Percentiles rank a stretch among this genome's conserved stretches.
Evolutionary conservation across 2,113 vertebrate species (phyloP).

Genomic region (Psilopsiagon aurifrons): DNA sequence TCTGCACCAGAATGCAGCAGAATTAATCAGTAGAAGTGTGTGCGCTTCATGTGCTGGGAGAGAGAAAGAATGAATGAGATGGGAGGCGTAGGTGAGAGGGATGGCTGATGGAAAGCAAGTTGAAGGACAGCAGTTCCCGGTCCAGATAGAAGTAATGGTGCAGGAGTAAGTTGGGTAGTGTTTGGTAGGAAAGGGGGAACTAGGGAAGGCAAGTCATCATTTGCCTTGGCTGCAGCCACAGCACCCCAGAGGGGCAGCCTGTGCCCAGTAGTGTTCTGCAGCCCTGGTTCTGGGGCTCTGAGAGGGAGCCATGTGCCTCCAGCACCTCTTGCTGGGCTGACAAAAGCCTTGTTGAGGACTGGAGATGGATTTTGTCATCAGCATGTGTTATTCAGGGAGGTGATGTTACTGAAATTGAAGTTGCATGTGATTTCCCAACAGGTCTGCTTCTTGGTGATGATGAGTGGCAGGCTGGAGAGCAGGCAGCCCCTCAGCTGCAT

Average conservation of each 20-base stretch:
- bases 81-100: not conserved
- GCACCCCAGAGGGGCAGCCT: not conserved
- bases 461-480: not conserved
- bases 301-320: accelerated
- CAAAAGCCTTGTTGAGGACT: not conserved
- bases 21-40: not conserved
- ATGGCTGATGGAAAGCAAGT: not conserved
- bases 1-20: not conserved
- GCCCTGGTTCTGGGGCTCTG: not conserved
- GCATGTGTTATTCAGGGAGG: not conserved
- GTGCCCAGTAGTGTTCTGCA: not conserved
- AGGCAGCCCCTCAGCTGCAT: not conserved
- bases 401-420: accelerated
- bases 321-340: not conserved
- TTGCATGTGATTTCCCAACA: not conserved
- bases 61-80: not conserved
- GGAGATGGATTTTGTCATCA: not conserved
- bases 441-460: not conserved
- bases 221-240: not conserved
- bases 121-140: not conserved
- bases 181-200: not conserved
- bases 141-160: not conserved
- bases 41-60: not conserved
- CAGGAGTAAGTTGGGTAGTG: not conserved
- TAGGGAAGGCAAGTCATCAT: not conserved